Base-by-base conservation (phyloP, 92 coral and sea anemone genomes). In the Bergia sp. region DNA sequence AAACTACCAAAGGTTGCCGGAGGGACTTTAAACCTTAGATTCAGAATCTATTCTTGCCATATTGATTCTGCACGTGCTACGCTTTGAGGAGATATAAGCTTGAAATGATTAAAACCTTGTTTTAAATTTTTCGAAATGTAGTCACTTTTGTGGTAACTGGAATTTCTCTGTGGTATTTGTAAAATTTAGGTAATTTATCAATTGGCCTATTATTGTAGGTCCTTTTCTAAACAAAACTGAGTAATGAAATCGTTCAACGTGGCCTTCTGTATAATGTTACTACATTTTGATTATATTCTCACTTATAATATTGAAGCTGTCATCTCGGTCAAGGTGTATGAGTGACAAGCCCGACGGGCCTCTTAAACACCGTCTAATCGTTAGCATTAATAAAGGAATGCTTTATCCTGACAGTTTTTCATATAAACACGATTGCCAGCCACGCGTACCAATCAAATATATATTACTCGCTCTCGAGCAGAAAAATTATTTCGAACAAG, bases 311-410 rank as follows among this genome's bases (percentile, higher is more conserved):
- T 71, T 71, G 79, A 84, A 84, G 79, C 87, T 84, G 87, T 84
- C 87, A 84, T 43, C 79, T 71, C 65, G 43, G 43, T 69, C 67
- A 43, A 71, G 50, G 61, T 84, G 77, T 37, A 45, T 84, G 79
- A 80, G 44, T 80, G 76, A 80, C 85, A 84, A 42, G 77, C 50
- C 78, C 87, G 65, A 84, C 47, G 87, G 65, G 87, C 50, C 47
- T 76, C 40, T 84, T 84, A 71, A 84, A 84, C 44, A 84, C 87
- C 64, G 87, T 71, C 87, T 84, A 84, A 84, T 84, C 42, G 87
- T 84, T 71, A 47, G 87, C 87, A 71, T 69, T 71, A 53, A 69
- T 37, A 44, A 72, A 84, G 74, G 38, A 45, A 84, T 71, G 75
- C 44, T 82, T 3, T 29, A 55, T 79, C 42, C 66, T 45, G 82